These are phyloP conservation scores for Eulemur mongoz DNA, from an alignment of 2,797 vertebrate species.

Conservation along the genomic window DNA sequence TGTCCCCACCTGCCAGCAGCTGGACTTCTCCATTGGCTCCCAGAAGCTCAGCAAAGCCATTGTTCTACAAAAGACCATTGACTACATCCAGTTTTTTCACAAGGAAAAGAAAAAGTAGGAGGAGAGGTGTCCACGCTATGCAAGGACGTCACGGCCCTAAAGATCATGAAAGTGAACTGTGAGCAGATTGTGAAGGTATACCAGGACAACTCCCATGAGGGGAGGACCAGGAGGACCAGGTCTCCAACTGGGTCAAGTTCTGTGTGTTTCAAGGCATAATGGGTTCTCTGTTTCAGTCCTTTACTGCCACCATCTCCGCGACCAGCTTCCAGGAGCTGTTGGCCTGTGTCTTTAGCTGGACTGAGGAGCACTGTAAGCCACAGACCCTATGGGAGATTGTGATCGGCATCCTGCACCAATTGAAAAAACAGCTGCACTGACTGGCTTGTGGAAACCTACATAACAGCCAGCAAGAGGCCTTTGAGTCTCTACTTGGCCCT, in stretches of 20 bases:
- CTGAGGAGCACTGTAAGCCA: conserved; percentile 99
- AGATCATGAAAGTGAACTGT: conserved; percentile 99
- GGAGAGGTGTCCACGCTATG: conserved; percentile 95
- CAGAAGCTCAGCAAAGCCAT: conserved; percentile 99
- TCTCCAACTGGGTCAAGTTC: conserved; percentile 97
- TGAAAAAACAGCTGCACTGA: conserved; percentile 95
- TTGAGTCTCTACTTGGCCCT: background rate
- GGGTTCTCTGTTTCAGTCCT: conserved; percentile 97
- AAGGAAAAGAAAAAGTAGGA: conserved; percentile 99
- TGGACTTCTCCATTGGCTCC: conserved; percentile 93
- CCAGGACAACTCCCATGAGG: conserved; percentile 95
- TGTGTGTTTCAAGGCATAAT: conserved; percentile 97
- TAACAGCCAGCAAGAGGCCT: background rate
- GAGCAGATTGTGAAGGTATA: conserved; percentile 98
- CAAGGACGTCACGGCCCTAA: conserved; percentile 97
- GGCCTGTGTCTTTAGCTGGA: conserved; percentile 98
- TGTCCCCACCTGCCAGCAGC: conserved; percentile 97
- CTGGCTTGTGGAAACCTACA: background rate
- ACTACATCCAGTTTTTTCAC: conserved; percentile 99
- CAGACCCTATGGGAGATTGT: conserved; percentile 95
- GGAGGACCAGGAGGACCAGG: conserved; percentile 88
- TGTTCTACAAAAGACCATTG: conserved; percentile 96
- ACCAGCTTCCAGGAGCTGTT: conserved; percentile 97
- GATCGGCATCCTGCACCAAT: conserved; percentile 91
- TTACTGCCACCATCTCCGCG: conserved; percentile 94